Evolutionary conservation across 1,140 invertebrate species (phyloP).

Genomic region (Sarcophaga bullata): DNA sequence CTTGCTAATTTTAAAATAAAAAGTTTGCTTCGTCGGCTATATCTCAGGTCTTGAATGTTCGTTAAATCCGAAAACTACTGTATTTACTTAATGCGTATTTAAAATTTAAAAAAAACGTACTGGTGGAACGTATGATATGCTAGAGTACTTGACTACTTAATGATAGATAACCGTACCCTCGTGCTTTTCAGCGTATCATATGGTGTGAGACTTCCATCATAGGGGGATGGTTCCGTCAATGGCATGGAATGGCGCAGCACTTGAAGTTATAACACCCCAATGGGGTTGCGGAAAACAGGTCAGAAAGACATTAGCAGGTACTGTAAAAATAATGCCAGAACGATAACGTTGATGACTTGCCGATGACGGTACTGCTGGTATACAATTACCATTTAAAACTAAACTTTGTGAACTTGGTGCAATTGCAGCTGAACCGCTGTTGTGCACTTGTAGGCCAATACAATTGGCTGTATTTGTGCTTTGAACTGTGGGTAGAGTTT

Average conservation of each 20-base stretch:
- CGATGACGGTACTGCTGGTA: constrained; percentile 52
- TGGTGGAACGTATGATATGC: too few species aligned
- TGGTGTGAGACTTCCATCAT: constrained; percentile 52
- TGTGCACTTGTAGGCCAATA: constrained; percentile 55
- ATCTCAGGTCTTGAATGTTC: too few species aligned
- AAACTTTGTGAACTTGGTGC: constrained; percentile 50
- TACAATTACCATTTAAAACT: constrained; percentile 62
- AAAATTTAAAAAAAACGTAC: too few species aligned
- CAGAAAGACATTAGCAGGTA: constrained; percentile 54
- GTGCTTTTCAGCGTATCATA: too few species aligned
- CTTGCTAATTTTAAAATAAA: too few species aligned
- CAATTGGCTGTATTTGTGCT: constrained; percentile 55
- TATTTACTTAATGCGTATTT: too few species aligned
- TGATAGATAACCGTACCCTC: too few species aligned
- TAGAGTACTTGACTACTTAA: too few species aligned
- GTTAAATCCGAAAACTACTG: too few species aligned
- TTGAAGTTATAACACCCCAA: constrained; percentile 62
- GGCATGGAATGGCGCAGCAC: constrained; percentile 46
- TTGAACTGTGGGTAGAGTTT: constrained; percentile 58
- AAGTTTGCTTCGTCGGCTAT: too few species aligned
- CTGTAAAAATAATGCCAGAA: constrained; percentile 57
- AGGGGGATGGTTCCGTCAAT: constrained; percentile 43
- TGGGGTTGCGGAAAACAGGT: constrained; percentile 60
- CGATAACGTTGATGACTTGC: constrained; percentile 53
- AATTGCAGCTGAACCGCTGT: constrained; percentile 50